Evolutionary conservation across 2,888 invertebrate species (phyloP), one percentile per base, ranked within the genome.

Genomic region (Alcis repandata): DNA sequence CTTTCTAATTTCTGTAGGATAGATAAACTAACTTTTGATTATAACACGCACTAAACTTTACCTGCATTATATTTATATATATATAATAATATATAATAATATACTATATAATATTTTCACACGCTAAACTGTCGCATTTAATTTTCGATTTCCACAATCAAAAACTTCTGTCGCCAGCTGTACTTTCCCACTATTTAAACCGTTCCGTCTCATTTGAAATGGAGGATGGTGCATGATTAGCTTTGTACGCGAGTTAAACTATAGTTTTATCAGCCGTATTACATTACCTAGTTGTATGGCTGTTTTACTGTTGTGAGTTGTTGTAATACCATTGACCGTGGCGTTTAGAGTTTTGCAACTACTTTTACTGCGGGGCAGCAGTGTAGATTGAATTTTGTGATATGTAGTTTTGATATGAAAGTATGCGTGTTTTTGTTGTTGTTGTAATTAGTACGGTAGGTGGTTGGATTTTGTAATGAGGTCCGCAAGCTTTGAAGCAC

Each of bases 141-240:
- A n/a, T n/a, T n/a, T n/a, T n/a, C n/a, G n/a, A n/a, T n/a, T n/a
- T 17, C 10, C n/a, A 41, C 6, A 17, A 17, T 15, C 2, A 17
- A 2, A 32, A 48, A 48, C 27, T 15, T 32, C 2, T 36, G 51
- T 19, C 11, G n/a, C 19, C 20, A 20, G 45, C 19, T 45, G 56
- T 56, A 56, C 56, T n/a, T 32, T 19, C 13, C 17, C 33, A 33
- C 27, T n/a, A 51, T 36, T 51, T 57, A 58, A 63, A 45, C 56
- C 49, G 17, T 22, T 19, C 49, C 20, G 61, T 41, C 52, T 57
- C 57, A 63, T 63, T 63, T 38, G 43, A 45, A 62, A 57, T 43
- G 62, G 41, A 57, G 56, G 54, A 48, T 43, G 51, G 33, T 45
- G 32, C 57, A 57, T 63, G 57, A 63, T 63, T 58, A 63, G 62